Base-by-base conservation (phyloP, 2,888 invertebrate genomes). In the Cylindroiulus punctatus region DNA sequence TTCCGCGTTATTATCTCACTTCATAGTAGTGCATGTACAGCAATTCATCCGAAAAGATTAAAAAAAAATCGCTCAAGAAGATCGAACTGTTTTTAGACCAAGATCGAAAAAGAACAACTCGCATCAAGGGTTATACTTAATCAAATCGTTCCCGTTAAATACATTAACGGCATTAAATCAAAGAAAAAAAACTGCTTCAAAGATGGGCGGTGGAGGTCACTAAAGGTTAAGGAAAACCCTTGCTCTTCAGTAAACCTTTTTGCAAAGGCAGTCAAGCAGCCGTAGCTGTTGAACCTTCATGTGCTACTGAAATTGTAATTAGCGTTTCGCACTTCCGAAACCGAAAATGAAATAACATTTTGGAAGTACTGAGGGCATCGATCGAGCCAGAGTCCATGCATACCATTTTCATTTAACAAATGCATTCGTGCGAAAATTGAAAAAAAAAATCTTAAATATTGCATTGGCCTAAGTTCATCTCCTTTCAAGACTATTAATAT, bases 1-100 rank as follows among this genome's bases (percentile, higher is more conserved):
- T 76, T 76, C 76, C 76, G 76, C 30, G 0, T 76, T 76, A 76
- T 76, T 76, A 76, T 76, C 26, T 30, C 76, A 76, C 26, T 76
- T 76, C 30, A 76, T 17, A 76, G 76, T 26, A 30, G 76, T 17
- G n/a, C n/a, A n/a, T n/a, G n/a, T n/a, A n/a, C n/a, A 14, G 30
- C 76, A 30, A 76, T 76, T 76, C 76, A 76, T 26, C 30, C 76
- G 76, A 76, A 76, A 30, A 76, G 76, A 30, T 17, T 30, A 30
- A 26, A 76, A 76, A 52, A 76, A 30, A 65, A n/a, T 57, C 22
- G 10, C 26, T 3, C n/a, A 44, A 26, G 65, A 65, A 65, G 1
- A 76, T 76, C 4, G 76, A 76, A 14, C 26, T 26, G 76, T 76
- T 76, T 76, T 26, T 30, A 30, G 12, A 30, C 5, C 76, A 76